Evolutionary conservation across 1,140 invertebrate genomes (phyloP).

Genomic region (Heliconius nattereri): DNA sequence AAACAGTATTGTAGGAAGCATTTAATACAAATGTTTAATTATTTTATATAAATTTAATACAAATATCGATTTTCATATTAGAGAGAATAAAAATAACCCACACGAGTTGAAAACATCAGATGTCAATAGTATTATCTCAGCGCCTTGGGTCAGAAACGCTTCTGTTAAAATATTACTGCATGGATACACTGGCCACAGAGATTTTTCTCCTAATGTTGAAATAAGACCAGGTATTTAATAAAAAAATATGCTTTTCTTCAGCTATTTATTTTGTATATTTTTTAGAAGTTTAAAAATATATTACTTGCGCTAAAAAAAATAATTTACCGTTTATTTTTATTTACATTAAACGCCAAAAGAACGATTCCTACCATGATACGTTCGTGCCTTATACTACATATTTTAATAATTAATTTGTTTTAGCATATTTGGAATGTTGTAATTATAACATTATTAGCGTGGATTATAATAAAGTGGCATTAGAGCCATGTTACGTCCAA

Average conservation of each 20-base stretch:
- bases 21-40: background rate
- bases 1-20: background rate
- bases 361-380: too few species aligned
- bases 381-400: background rate
- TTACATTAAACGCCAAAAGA: too few species aligned
- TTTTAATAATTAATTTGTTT: constrained; percentile 28
- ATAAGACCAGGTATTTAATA: constrained; percentile 79
- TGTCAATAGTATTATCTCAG: constrained; percentile 62
- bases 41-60: background rate
- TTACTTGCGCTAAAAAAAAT: too few species aligned
- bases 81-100: constrained; percentile 74
- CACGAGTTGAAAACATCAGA: constrained; percentile 68
- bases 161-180: constrained; percentile 81
- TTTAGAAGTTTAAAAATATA: too few species aligned
- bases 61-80: constrained; percentile 36
- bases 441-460: constrained; percentile 84
- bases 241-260: background rate
- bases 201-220: constrained; percentile 82
- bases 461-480: constrained; percentile 82
- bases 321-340: too few species aligned
- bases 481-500: constrained; percentile 82
- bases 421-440: constrained; percentile 80
- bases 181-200: constrained; percentile 82
- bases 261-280: too few species aligned
- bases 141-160: constrained; percentile 68